Evolutionary conservation across 1,140 invertebrate species (phyloP), one percentile per base, ranked within the genome.

Genomic region (Watersipora subatra): DNA sequence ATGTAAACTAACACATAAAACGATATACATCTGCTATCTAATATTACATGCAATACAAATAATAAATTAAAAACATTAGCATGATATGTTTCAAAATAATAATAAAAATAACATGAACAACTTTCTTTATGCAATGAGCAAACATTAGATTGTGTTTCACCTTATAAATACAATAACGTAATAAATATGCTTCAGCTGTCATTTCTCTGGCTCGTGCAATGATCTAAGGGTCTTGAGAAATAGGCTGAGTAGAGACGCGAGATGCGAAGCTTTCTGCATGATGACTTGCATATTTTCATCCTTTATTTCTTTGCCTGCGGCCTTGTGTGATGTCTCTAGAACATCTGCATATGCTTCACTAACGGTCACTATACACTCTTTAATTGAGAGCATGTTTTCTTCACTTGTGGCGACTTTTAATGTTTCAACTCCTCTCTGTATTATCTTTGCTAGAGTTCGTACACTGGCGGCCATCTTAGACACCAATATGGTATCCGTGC

Each of bases 241-340:
- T 20, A 88, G 87, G 27, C 88, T 88, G 67, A 91, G 78, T 1
- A 89, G 87, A 73, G 86, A 87, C 1, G 89, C 88, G 65, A 91
- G 75, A 25, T 85, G 84, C 71, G 90, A 89, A 0, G 89, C 89
- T 72, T 88, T 84, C 26, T 86, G 78, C 28, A 83, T 83, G n/a
- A 83, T 70, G 25, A 74, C 66, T 27, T 73, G 73, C 73, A 83
- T 78, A 27, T 75, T 69, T 3, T 78, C 76, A 65, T 79, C 76
- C 25, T 68, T 69, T 28, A 68, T 28, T n/a, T 62, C 67, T 57
- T 71, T 66, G 7, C 73, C 75, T 3, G 66, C 68, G 12, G 71
- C 73, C 66, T 70, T 69, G 2, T 66, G 61, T 20, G 73, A 73
- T 62, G 71, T 75, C 78, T 68, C 63, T 72, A 80, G 72, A 0